A percentile compares a stretch with the other conserved stretches of the same genome.
These are phyloP conservation scores for Siderastrea radians DNA, from an alignment of 92 coral and sea anemone genomes.

Conservation along the genomic window DNA sequence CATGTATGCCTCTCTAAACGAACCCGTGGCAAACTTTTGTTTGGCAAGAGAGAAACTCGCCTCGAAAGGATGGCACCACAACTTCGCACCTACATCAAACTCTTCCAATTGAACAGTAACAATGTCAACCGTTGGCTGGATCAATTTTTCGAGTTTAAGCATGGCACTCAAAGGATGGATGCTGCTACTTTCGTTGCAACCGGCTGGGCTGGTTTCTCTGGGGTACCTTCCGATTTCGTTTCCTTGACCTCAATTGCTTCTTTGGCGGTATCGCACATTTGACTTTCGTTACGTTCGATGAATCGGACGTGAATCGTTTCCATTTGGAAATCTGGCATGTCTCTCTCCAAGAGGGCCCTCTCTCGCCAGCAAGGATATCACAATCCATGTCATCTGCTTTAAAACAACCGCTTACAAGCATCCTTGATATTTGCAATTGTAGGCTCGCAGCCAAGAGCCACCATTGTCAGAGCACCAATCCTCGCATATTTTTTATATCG, in stretches of 20 bases:
- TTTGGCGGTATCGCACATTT: background rate
- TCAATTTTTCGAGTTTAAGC: slow-evolving; percentile 61
- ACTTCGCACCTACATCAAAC: slow-evolving; percentile 30
- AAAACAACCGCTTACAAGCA: slow-evolving; percentile 47
- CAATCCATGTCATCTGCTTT: slow-evolving; percentile 57
- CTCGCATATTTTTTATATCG: slow-evolving; percentile 73
- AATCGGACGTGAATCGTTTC: slow-evolving; percentile 47
- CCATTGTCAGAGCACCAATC: slow-evolving; percentile 71
- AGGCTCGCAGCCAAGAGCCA: slow-evolving; percentile 52
- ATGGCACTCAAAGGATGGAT: slow-evolving; percentile 62
- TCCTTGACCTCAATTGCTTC: background rate
- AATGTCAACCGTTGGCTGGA: slow-evolving; percentile 53
- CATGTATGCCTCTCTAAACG: slow-evolving; percentile 68
- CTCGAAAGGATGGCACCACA: slow-evolving; percentile 62
- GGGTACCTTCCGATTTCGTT: background rate
- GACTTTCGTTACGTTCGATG: background rate
- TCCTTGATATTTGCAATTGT: slow-evolving; percentile 58
- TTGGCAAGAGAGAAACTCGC: slow-evolving; percentile 51
- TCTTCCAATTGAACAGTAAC: slow-evolving; percentile 52
- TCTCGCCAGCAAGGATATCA: slow-evolving; percentile 66
- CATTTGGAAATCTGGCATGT: slow-evolving; percentile 43
- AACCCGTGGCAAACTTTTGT: slow-evolving; percentile 63
- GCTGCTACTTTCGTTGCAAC: slow-evolving; percentile 52
- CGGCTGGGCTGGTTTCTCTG: slow-evolving; percentile 21
- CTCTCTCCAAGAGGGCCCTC: slow-evolving; percentile 67